Conservation (phyloP, 2,888 invertebrate genomes). For the Spisula solida region DNA sequence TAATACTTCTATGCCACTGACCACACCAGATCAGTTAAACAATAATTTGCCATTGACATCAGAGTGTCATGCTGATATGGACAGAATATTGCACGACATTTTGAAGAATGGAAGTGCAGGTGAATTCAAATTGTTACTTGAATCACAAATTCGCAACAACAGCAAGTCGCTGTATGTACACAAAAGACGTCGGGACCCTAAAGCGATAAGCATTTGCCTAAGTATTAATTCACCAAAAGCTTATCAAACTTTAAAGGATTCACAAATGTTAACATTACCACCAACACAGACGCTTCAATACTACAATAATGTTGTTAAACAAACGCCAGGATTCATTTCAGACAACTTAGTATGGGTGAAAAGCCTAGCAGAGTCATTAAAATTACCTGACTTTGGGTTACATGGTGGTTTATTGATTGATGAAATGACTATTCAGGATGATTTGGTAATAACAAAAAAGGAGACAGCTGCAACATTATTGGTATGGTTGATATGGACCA, state of each 20-base stretch:
- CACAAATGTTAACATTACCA: conserved; percentile 27
- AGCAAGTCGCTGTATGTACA: background rate
- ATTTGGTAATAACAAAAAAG: conserved; percentile 21
- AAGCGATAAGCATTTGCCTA: conserved; percentile 43
- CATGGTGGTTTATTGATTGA: conserved; percentile 37
- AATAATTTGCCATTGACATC: too few species aligned
- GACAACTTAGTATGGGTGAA: conserved; percentile 34
- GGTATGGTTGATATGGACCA: too few species aligned
- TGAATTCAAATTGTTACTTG: conserved; percentile 16
- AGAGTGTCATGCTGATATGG: conserved; percentile 3
- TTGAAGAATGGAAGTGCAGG: conserved; percentile 3
- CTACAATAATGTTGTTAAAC: conserved; percentile 44
- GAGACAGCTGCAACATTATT: too few species aligned
- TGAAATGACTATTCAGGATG: conserved; percentile 40
- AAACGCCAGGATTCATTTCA: conserved; percentile 30
- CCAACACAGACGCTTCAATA: conserved; percentile 1
- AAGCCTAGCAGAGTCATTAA: too few species aligned
- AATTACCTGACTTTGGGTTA: conserved; percentile 6
- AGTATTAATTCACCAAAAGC: conserved; percentile 24
- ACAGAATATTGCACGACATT: background rate
- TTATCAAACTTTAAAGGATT: conserved; percentile 9
- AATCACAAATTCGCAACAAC: conserved; percentile 16
- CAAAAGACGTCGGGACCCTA: conserved; percentile 38
- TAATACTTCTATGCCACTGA: too few species aligned
- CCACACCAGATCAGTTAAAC: too few species aligned